phyloP scores from a whole-genome alignment of 2,113 vertebrate genomes.

The Blennius ocellaris region DNA sequence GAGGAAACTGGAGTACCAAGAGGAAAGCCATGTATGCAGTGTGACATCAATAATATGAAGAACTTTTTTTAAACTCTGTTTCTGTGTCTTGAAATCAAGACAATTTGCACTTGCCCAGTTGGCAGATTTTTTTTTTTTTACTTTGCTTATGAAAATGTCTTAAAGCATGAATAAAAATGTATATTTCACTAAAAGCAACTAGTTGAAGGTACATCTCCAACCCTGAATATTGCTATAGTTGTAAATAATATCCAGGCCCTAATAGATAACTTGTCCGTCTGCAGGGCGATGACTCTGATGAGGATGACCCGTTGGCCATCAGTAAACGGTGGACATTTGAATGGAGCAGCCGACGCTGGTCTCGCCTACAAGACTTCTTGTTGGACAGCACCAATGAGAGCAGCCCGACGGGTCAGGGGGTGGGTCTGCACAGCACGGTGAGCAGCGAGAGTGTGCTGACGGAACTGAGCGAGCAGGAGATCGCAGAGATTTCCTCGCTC shows the following conservation, averaged over 20 bases:
- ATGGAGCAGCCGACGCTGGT: conserved; percentile 95
- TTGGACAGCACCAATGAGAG: conserved; percentile 79
- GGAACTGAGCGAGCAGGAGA: conserved; percentile 92
- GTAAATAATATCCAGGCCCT: background rate
- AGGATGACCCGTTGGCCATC: conserved; percentile 94
- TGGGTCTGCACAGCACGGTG: conserved; percentile 88
- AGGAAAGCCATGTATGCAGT: no score
- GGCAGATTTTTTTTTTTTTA: no score
- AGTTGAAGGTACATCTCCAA: no score
- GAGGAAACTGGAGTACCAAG: no score
- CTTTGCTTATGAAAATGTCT: no score
- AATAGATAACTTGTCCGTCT: conserved; percentile 5
- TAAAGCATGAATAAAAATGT: no score
- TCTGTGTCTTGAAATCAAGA: no score
- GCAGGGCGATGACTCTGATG: conserved; percentile 96
- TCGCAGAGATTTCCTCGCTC: conserved; percentile 89
- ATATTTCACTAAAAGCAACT: no score
- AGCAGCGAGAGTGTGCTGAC: conserved; percentile 96
- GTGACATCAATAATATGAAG: no score
- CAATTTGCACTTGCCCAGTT: no score
- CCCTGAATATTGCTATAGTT: background rate
- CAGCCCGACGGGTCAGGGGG: conserved; percentile 84
- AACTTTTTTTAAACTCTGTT: no score
- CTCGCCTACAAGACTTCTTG: conserved; percentile 89
- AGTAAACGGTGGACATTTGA: conserved; percentile 99